Evolutionary conservation across 2,113 vertebrate genomes (phyloP).

Genomic region (Erythrocercus mccallii): DNA sequence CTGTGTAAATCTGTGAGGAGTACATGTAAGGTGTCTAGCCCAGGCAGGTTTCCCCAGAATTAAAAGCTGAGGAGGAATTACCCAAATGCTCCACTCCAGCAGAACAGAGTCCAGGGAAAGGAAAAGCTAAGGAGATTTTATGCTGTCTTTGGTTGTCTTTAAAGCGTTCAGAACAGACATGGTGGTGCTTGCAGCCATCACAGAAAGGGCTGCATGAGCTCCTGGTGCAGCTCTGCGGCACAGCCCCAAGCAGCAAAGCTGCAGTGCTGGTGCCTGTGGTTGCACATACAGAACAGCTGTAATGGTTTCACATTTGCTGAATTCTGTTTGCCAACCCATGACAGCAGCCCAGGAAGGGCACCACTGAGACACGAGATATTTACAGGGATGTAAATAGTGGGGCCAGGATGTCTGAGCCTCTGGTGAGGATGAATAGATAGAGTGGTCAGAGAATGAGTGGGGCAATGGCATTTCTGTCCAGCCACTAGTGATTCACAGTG

Average conservation of each 20-base stretch:
- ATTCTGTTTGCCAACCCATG: no score
- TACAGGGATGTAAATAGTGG: background rate
- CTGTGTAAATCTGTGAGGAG: accelerated
- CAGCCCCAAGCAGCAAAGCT: background rate
- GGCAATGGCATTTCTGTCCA: background rate
- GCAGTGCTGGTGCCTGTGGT: background rate
- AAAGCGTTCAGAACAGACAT: background rate
- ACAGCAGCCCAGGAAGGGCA: background rate
- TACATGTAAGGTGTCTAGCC: background rate
- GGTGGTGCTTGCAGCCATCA: accelerated
- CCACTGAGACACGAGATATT: accelerated
- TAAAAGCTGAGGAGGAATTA: background rate
- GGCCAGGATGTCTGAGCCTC: background rate
- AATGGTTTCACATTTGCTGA: no score
- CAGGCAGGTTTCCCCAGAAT: background rate
- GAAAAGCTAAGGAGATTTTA: background rate
- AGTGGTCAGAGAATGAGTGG: background rate
- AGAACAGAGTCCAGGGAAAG: background rate
- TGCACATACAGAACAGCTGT: background rate
- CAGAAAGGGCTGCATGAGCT: background rate
- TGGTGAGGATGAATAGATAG: background rate
- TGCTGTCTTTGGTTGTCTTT: background rate
- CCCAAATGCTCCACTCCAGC: background rate
- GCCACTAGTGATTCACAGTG: background rate
- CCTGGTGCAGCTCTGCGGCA: background rate